Percentiles rank a stretch among this genome's conserved stretches.
phyloP scores from a whole-genome alignment of 1,140 invertebrate genomes.

The Nilaparvata lugens region DNA sequence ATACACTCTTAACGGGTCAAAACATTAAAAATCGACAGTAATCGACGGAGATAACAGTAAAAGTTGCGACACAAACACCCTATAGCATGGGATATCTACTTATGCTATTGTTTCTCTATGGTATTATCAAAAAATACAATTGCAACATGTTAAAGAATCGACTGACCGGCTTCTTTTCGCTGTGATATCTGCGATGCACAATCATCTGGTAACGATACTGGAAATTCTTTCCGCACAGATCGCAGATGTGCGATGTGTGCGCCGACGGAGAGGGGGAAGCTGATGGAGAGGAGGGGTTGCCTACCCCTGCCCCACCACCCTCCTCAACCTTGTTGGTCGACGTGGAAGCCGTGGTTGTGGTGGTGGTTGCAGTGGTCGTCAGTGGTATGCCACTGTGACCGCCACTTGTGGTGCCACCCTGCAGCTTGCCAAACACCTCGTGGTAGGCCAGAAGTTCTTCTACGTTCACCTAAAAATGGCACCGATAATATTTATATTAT shows the following conservation, averaged over 20 bases:
- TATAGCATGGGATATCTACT: too few relatives aligned
- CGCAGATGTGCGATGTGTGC: constrained; percentile 58
- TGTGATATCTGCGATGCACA: constrained; percentile 73
- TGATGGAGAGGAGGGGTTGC: constrained; percentile 9
- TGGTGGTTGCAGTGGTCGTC: constrained; percentile 37
- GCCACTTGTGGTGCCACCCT: constrained; percentile 31
- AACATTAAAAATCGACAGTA: too few relatives aligned
- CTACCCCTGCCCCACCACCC: not conserved
- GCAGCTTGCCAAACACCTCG: constrained; percentile 77
- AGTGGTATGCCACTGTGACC: constrained; percentile 71
- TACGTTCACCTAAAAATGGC: constrained; percentile 48
- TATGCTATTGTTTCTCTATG: too few relatives aligned
- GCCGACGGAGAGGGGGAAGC: constrained; percentile 31
- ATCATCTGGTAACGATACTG: constrained; percentile 78
- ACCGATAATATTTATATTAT: too few relatives aligned
- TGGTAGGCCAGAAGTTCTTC: constrained; percentile 77
- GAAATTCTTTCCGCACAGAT: constrained; percentile 76
- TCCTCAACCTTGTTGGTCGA: not conserved
- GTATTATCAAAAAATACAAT: constrained; percentile 61
- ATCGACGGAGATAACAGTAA: too few relatives aligned
- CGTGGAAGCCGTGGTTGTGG: not conserved
- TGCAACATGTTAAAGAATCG: too few relatives aligned
- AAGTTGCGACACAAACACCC: too few relatives aligned
- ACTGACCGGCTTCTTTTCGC: constrained; percentile 58
- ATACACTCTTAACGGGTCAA: too few relatives aligned